Base-by-base conservation (phyloP, 2,797 vertebrate genomes). In the Lutjanus argentimaculatus region DNA sequence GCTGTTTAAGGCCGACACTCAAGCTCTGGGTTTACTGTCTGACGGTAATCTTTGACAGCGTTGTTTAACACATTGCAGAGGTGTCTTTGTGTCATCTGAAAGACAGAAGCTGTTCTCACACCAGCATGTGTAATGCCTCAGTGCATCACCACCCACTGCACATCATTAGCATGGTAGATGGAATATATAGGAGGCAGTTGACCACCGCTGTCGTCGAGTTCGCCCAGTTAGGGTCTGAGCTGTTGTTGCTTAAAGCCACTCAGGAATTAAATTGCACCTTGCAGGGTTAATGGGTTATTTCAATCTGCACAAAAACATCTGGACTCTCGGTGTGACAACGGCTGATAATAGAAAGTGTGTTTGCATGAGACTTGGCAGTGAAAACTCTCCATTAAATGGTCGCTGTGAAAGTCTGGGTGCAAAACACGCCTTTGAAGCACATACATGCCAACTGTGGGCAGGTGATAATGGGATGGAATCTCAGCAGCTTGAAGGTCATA, bases 401-500 rank as follows among this genome's bases (percentile, higher is more conserved):
- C 4, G 19, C 75, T 79, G 86, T 75, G 75, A 89, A 87, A 79
- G 55, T 57, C 70, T 52, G 78, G 68, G 82, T 86, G 85, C 67
- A 75, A 93, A 92, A 90, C 62, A 49, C 25, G 16, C 69, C 67
- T 86, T 72, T 83, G 63, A 79, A 86, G 73, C 49, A 10, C 53
- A 58, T 53, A 61, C 80, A 69, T 36, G 70, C 72, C 78, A 87
- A 90, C 77, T 78, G 78, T 74, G 72, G 65, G 70, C 42, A 89
- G 87, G 87, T 91, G 90, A 90, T 93, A 92, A 92, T 91, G 70
- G 83, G 65, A 88, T 70, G 64, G 55, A 80, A 72, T 83, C 77
- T 79, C 72, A 46, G 65, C 77, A 84, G 75, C 46, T 19, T 19
- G 82, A 87, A 89, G 86, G 84, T 69, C 86, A 88, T 12, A 21